Evolutionary conservation across 2,888 invertebrate genomes (phyloP).

Genomic region (Galeruca laticollis): DNA sequence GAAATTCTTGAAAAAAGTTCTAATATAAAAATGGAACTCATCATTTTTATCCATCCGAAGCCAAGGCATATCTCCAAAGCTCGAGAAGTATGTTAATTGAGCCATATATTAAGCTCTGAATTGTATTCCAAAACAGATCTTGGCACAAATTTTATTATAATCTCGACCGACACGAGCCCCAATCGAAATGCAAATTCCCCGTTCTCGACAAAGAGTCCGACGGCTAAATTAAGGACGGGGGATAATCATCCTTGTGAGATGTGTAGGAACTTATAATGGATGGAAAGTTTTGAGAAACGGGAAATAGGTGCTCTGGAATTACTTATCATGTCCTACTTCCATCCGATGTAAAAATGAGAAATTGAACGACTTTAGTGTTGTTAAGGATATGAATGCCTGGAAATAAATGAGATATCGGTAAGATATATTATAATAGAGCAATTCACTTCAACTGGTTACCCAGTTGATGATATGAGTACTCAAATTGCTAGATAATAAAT

Average conservation of each 20-base stretch:
- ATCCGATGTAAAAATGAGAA: too few species aligned
- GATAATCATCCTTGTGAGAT: slow-evolving; percentile 15
- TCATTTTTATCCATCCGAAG: slow-evolving; percentile 2
- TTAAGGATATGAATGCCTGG: too few species aligned
- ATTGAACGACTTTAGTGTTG: too few species aligned
- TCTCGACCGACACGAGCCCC: slow-evolving; percentile 37
- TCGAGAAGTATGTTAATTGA: slow-evolving; percentile 34
- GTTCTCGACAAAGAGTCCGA: slow-evolving; percentile 23
- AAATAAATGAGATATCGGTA: too few species aligned
- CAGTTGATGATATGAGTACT: too few species aligned
- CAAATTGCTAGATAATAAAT: too few species aligned
- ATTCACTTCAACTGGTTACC: too few species aligned
- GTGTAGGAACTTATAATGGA: neutral
- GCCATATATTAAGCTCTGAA: slow-evolving; percentile 44
- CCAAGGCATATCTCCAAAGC: neutral
- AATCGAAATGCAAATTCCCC: slow-evolving; percentile 43
- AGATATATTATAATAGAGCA: too few species aligned
- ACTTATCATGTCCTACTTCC: too few species aligned
- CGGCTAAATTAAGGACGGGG: slow-evolving; percentile 20
- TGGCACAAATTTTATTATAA: slow-evolving; percentile 48
- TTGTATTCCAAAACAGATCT: slow-evolving; percentile 49
- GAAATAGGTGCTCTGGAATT: neutral
- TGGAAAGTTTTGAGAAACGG: neutral
- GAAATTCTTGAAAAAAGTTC: neutral
- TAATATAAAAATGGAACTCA: slow-evolving; percentile 16